phyloP scores from a whole-genome alignment of 2,888 invertebrate species.

The Trypoxylon attenuatum region DNA sequence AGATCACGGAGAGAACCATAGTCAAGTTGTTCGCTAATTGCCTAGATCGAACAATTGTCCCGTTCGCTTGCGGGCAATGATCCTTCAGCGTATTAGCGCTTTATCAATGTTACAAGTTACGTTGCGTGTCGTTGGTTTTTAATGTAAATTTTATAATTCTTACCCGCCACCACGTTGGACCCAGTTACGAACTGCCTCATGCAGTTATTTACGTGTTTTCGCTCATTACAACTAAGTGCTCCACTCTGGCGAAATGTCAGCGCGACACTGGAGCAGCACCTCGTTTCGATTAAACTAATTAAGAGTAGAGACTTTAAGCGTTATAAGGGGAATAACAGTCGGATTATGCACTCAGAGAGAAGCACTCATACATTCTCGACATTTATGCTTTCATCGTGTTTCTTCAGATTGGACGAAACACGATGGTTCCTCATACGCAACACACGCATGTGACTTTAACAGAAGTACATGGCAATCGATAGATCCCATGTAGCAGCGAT shows the following conservation, averaged over 20 bases:
- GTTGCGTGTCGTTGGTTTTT: slow-evolving; percentile 13
- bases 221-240: slow-evolving; percentile 43
- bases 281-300: slow-evolving; percentile 48
- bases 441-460: slow-evolving; percentile 15
- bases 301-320: slow-evolving; percentile 55
- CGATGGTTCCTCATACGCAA: not conserved
- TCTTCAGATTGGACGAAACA: slow-evolving; percentile 1
- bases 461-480: slow-evolving; percentile 39
- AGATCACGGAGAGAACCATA: slow-evolving; percentile 22
- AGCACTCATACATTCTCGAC: slow-evolving; percentile 21
- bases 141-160: slow-evolving; percentile 48
- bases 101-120: slow-evolving; percentile 38
- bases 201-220: slow-evolving; percentile 24
- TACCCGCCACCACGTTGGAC: slow-evolving; percentile 68
- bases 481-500: slow-evolving; percentile 32
- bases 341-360: slow-evolving; percentile 38
- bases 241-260: slow-evolving; percentile 27
- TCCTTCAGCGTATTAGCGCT: slow-evolving; percentile 31
- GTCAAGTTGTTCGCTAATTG: too few species aligned
- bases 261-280: slow-evolving; percentile 43
- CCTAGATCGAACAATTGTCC: too few species aligned
- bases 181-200: slow-evolving; percentile 51
- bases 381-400: slow-evolving; percentile 22
- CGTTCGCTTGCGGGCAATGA: not conserved
- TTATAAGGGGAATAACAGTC: slow-evolving; percentile 48